These are phyloP conservation scores for Drosophila setosimentum DNA, from an alignment of 2,888 invertebrate genomes.

Conservation along the genomic window DNA sequence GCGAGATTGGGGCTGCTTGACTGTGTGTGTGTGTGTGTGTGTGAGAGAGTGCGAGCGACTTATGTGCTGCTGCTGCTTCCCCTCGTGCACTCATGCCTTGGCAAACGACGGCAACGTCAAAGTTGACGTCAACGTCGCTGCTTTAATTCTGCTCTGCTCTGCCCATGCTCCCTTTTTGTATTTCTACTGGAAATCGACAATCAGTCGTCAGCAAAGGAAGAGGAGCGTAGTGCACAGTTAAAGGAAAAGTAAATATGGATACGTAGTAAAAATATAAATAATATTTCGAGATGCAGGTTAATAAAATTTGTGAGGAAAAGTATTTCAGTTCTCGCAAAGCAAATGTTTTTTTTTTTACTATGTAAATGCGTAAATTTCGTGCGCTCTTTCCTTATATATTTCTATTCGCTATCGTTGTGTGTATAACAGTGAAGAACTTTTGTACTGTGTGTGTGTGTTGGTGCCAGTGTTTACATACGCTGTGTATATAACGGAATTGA, in stretches of 20 bases:
- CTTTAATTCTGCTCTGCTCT: slow-evolving; percentile 27
- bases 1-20: slow-evolving; percentile 54
- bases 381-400: slow-evolving; percentile 17
- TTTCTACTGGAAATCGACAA: slow-evolving; percentile 50
- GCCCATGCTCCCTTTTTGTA: slow-evolving; percentile 49
- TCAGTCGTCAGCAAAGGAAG: slow-evolving; percentile 31
- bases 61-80: slow-evolving; percentile 61
- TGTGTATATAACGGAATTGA: slow-evolving; percentile 51
- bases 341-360: slow-evolving; percentile 5
- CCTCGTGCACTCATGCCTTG: slow-evolving; percentile 67
- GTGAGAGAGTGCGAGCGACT: slow-evolving; percentile 12
- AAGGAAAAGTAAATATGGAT: slow-evolving; percentile 19
- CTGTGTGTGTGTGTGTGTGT: slow-evolving; percentile 35
- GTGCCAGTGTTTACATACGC: slow-evolving; percentile 15
- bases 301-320: neutral
- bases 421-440: slow-evolving; percentile 60
- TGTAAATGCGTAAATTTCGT: slow-evolving; percentile 35
- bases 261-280: slow-evolving; percentile 7
- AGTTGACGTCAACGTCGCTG: slow-evolving; percentile 20
- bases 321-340: slow-evolving; percentile 8
- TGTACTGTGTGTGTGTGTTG: slow-evolving; percentile 25
- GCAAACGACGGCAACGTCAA: slow-evolving; percentile 40
- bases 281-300: neutral
- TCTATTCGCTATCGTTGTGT: slow-evolving; percentile 36
- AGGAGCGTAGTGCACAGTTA: slow-evolving; percentile 15